Conservation (phyloP, 2,113 vertebrate genomes). For the Tachysurus vachellii region DNA sequence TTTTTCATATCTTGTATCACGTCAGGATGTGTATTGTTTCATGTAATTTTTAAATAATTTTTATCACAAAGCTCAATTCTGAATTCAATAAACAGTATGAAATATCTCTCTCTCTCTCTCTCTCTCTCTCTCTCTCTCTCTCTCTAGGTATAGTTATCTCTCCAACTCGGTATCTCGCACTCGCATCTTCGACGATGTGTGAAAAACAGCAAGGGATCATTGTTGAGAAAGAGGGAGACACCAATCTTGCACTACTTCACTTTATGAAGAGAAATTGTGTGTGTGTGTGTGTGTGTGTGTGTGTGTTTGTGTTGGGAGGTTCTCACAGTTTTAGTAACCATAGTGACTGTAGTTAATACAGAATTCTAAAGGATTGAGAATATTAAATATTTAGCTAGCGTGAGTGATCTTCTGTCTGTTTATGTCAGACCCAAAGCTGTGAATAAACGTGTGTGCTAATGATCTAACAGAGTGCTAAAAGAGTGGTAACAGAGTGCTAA, state of each 20-base stretch:
- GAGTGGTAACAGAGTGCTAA: too few species aligned
- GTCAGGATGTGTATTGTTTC: too few species aligned
- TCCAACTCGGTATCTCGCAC: constrained; percentile 16
- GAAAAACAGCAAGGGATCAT: background rate
- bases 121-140: too few species aligned
- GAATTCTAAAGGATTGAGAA: background rate
- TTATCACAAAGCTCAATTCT: background rate
- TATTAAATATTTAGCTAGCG: background rate
- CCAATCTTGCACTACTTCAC: background rate
- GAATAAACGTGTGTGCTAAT: background rate
- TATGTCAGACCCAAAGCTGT: background rate
- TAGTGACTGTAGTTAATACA: background rate
- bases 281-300: background rate
- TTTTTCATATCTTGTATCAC: too few species aligned
- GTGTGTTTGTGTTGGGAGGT: too few species aligned
- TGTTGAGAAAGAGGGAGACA: background rate
- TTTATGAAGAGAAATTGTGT: background rate
- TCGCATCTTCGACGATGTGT: background rate
- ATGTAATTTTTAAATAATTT: too few species aligned
- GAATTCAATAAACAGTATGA: background rate
- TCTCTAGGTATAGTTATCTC: constrained; percentile 37
- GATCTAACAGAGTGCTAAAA: background rate
- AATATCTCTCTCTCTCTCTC: too few species aligned
- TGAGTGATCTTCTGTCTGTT: background rate
- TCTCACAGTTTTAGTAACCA: background rate